Evolutionary conservation across 30 jellyfish, hydroid and myxozoan genomes (phyloP), one percentile per base, ranked within the genome.

Genomic region (Turritopsis dohrnii): DNA sequence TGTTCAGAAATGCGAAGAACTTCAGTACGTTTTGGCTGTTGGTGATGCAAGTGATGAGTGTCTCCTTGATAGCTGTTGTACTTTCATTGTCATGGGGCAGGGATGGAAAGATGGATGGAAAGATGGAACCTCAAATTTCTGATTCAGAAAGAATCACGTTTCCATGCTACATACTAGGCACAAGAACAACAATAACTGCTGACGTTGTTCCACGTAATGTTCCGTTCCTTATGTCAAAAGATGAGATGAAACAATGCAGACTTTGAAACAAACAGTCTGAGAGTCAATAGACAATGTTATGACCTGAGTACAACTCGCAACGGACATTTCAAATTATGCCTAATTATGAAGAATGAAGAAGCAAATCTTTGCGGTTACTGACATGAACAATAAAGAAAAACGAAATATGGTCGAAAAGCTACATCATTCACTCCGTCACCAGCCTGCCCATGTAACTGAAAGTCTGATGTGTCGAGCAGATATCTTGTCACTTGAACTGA

Each of bases 21-120:
- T 54, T 54, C n/a, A 54, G 21, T 18, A 54, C 19, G 21, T 54
- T 54, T 54, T 16, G 18, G 72, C 72, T 54, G 72, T 54, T 16
- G 72, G 72, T 16, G 72, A 54, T 54, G 72, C 72, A 54, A 54
- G 72, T 54, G 72, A 54, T 54, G 72, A 54, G 21, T 54, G 72
- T 54, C 72, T 54, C 72, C 72, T 54, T 54, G 72, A 54, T 54
- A 54, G 72, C n/a, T 54, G 72, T 21, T 54, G 72, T 21, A 54
- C 72, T 21, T 54, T 54, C n/a, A 54, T 16, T 54, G 72, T 54
- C n/a, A 54, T 54, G n/a, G n/a, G n/a, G n/a, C n/a, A n/a, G n/a
- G n/a, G n/a, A n/a, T n/a, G n/a, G n/a, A n/a, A n/a, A n/a, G n/a
- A n/a, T n/a, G n/a, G n/a, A n/a, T n/a, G 19, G 41, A 16, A 17